Conservation (phyloP, 2,888 invertebrate genomes). For the Sicus ferrugineus region DNA sequence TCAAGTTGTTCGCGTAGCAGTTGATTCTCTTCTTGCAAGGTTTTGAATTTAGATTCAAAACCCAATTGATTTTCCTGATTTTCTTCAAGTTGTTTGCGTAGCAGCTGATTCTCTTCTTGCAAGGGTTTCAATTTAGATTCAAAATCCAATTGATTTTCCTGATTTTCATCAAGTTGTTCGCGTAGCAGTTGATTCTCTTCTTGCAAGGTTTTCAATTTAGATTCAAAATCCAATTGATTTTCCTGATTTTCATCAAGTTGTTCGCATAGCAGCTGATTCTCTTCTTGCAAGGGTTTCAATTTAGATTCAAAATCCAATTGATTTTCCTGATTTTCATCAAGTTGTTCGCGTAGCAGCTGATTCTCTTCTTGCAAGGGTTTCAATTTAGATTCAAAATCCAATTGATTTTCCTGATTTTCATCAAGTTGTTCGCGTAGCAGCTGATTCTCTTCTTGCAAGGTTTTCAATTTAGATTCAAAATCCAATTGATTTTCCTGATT, state of each 20-base stretch:
- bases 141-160: too few species aligned
- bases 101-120: slow-evolving; percentile 40
- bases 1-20: too few species aligned
- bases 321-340: slow-evolving; percentile 40
- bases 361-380: slow-evolving; percentile 40
- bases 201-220: slow-evolving; percentile 39
- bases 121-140: slow-evolving; percentile 41
- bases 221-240: slow-evolving; percentile 37
- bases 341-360: background rate
- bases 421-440: slow-evolving; percentile 28
- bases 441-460: slow-evolving; percentile 37
- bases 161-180: too few species aligned
- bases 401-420: slow-evolving; percentile 38
- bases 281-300: slow-evolving; percentile 41
- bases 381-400: slow-evolving; percentile 39
- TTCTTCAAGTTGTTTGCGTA: slow-evolving; percentile 39
- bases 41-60: slow-evolving; percentile 41
- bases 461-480: slow-evolving; percentile 42
- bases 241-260: slow-evolving; percentile 39
- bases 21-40: too few species aligned
- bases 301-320: slow-evolving; percentile 40
- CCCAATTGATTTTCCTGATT: slow-evolving; percentile 31
- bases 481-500: slow-evolving; percentile 36
- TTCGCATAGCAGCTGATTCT: slow-evolving; percentile 12
- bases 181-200: too few species aligned